Evolutionary conservation across 2,113 vertebrate genomes (phyloP).

Genomic region (Xyrauchen texanus): DNA sequence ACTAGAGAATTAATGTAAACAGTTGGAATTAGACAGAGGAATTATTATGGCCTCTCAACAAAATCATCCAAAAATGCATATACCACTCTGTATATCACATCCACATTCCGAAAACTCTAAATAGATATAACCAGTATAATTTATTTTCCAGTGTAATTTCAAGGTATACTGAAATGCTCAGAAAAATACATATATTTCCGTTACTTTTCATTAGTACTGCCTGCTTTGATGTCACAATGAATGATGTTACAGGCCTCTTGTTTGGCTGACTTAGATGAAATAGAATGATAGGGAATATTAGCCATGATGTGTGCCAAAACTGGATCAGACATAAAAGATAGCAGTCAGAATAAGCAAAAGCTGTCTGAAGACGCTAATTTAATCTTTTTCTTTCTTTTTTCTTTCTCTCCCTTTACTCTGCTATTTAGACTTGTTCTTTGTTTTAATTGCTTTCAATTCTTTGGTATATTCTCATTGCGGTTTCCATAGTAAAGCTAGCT

Average conservation of each 20-base stretch:
- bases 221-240: neutral
- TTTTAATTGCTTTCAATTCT: conserved; percentile 21
- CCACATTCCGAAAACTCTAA: too few relatives aligned
- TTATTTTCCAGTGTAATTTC: too few relatives aligned
- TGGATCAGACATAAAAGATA: conserved; percentile 7
- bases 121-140: neutral
- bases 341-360: neutral
- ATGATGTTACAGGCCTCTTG: neutral
- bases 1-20: conserved; percentile 11
- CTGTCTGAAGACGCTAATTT: neutral
- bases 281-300: neutral
- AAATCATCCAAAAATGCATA: neutral
- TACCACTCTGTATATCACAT: neutral
- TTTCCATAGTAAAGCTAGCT: conserved; percentile 40
- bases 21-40: conserved; percentile 2
- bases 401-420: neutral
- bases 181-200: neutral
- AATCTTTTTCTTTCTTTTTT: neutral
- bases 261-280: neutral
- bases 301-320: neutral
- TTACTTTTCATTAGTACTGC: neutral
- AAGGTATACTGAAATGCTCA: too few relatives aligned
- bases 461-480: conserved; percentile 27
- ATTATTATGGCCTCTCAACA: neutral
- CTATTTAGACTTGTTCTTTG: conserved; percentile 5